A percentile compares a stretch with the other conserved stretches of the same genome.
phyloP scores from a whole-genome alignment of 1,140 invertebrate genomes.

The Papilio dardanus region DNA sequence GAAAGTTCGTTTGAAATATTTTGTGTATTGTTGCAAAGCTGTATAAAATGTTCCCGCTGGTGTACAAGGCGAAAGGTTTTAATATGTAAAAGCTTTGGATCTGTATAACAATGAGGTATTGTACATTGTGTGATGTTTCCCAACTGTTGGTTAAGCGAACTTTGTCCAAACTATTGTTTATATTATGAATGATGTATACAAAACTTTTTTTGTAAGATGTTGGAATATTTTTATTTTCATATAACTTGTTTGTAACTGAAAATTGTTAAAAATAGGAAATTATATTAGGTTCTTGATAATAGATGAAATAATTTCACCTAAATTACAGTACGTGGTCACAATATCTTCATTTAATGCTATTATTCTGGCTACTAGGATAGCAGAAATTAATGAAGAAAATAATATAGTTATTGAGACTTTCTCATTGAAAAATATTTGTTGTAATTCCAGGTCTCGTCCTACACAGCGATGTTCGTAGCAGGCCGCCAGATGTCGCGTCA shows the following conservation, averaged over 20 bases:
- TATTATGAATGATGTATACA: neutral
- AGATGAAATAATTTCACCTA: neutral
- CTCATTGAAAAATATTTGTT: neutral
- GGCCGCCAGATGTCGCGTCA: conserved; percentile 40
- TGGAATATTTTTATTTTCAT: neutral
- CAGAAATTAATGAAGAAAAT: too few relatives aligned
- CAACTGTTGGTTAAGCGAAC: conserved; percentile 15
- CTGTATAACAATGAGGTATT: conserved; percentile 2
- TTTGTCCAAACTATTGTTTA: neutral
- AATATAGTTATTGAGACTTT: neutral
- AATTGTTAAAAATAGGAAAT: too few relatives aligned
- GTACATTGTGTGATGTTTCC: neutral
- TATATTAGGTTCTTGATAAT: too few relatives aligned
- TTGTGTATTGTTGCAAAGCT: neutral
- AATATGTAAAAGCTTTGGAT: conserved; percentile 8
- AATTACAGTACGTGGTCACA: too few relatives aligned
- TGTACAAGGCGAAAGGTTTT: neutral
- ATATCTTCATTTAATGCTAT: too few relatives aligned
- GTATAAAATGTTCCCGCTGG: neutral
- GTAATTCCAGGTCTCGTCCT: conserved; percentile 50
- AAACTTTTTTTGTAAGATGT: neutral
- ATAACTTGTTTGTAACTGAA: neutral
- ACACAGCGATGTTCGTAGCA: conserved; percentile 74
- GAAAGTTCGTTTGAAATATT: neutral
- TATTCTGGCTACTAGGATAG: too few relatives aligned